Evolutionary conservation across 2,113 vertebrate genomes (phyloP).

Genomic region (Paratilapia polleni): DNA sequence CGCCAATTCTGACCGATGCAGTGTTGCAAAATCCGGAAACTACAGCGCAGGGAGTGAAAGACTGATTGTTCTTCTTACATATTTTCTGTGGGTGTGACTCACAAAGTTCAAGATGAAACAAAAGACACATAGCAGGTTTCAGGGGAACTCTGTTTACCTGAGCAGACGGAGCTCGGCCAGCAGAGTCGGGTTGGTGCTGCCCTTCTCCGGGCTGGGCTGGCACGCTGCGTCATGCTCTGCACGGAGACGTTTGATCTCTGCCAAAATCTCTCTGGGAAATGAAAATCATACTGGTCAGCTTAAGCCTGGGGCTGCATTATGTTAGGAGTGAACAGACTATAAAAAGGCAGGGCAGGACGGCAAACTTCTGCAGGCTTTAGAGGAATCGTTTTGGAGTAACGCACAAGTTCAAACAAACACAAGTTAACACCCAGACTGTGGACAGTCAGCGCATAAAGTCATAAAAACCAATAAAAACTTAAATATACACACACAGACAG

Average conservation of each 20-base stretch:
- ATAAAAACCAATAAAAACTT: background rate
- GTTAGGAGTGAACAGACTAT: constrained; percentile 18
- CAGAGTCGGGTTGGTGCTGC: constrained; percentile 91
- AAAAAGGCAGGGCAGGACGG: background rate
- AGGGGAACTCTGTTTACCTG: constrained; percentile 78
- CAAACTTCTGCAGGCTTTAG: background rate
- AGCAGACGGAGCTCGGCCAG: constrained; percentile 92
- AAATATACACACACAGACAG: too few relatives aligned
- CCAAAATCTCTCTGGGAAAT: constrained; percentile 89
- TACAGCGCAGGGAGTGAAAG: background rate
- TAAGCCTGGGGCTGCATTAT: background rate
- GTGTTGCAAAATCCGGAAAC: background rate
- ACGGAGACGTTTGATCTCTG: constrained; percentile 92
- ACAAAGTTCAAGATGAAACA: background rate
- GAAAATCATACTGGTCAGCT: constrained; percentile 48
- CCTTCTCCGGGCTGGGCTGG: constrained; percentile 90
- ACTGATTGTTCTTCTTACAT: background rate
- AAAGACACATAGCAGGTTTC: background rate
- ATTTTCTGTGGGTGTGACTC: background rate
- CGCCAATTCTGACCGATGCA: constrained; percentile 24
- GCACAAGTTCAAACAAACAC: too few relatives aligned
- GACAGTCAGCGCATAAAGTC: background rate
- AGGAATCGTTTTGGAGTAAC: background rate
- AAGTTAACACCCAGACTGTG: background rate
- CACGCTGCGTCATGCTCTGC: constrained; percentile 92